Evolutionary conservation across 2,797 vertebrate species (phyloP).

Genomic region (Brachymystax lenok): DNA sequence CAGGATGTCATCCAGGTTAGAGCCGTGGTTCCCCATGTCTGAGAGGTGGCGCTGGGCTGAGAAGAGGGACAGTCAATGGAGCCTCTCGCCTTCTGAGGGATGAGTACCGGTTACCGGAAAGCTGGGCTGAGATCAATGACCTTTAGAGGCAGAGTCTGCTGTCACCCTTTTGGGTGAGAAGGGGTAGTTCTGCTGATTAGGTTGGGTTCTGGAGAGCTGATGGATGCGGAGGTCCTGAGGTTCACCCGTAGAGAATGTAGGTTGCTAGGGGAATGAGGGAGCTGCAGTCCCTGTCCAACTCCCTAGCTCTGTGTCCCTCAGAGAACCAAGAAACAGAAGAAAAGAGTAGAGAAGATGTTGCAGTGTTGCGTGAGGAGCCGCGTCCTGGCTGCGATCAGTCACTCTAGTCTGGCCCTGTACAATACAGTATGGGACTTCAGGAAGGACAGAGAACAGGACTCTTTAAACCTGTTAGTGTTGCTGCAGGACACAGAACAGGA

Average conservation of each 20-base stretch:
- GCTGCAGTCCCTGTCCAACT: background rate
- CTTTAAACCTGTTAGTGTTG: conserved; percentile 60
- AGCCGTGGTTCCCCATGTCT: conserved; percentile 71
- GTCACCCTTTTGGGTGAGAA: background rate
- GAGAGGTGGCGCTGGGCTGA: background rate
- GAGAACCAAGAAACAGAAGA: background rate
- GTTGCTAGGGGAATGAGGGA: background rate
- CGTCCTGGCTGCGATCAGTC: conserved; percentile 36
- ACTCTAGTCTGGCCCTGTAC: conserved; percentile 18
- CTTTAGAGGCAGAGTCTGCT: background rate
- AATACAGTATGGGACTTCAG: background rate
- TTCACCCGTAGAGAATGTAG: background rate
- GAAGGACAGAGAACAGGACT: conserved; percentile 41
- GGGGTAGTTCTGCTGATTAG: background rate
- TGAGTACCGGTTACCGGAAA: background rate
- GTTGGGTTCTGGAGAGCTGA: background rate
- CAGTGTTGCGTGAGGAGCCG: no score
- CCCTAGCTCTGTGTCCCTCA: background rate
- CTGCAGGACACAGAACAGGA: conserved; percentile 36
- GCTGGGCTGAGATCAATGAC: background rate
- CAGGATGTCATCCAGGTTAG: conserved; percentile 79
- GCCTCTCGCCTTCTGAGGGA: background rate
- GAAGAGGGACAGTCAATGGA: background rate
- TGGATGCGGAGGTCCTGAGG: background rate
- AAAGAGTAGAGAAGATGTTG: no score